Evolutionary conservation across 2,113 vertebrate genomes (phyloP).

Genomic region (Rhodinocichla rosea): DNA sequence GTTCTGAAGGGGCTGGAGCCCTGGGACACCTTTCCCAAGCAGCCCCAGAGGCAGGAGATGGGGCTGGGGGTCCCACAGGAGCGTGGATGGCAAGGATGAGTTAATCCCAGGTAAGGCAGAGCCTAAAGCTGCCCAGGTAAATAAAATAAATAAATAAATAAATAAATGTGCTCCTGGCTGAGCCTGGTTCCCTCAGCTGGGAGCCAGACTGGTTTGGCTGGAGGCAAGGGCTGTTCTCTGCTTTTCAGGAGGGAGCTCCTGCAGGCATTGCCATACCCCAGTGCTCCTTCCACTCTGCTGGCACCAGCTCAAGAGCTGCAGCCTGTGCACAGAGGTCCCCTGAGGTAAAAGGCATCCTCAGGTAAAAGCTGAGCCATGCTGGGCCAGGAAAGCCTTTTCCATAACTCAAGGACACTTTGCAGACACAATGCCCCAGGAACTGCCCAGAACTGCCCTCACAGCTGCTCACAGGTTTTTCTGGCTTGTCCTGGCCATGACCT

Average conservation of each 20-base stretch:
- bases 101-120: neutral
- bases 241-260: neutral
- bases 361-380: neutral
- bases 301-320: neutral
- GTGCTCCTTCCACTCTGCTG: neutral
- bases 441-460: neutral
- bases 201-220: neutral
- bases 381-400: neutral
- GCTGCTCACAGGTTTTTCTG: neutral
- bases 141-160: no score
- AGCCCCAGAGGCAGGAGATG: neutral
- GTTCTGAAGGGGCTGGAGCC: neutral
- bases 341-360: constrained; percentile 12
- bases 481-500: neutral
- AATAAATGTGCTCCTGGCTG: neutral
- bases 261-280: neutral
- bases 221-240: neutral
- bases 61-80: neutral
- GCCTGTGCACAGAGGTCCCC: neutral
- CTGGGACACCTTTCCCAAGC: neutral
- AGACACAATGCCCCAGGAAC: neutral
- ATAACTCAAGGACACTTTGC: neutral
- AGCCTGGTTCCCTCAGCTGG: fast-evolving
- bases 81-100: fast-evolving
- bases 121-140: neutral